Conservation (phyloP, 2,888 invertebrate species). For the Lasioglossum figueresi region DNA sequence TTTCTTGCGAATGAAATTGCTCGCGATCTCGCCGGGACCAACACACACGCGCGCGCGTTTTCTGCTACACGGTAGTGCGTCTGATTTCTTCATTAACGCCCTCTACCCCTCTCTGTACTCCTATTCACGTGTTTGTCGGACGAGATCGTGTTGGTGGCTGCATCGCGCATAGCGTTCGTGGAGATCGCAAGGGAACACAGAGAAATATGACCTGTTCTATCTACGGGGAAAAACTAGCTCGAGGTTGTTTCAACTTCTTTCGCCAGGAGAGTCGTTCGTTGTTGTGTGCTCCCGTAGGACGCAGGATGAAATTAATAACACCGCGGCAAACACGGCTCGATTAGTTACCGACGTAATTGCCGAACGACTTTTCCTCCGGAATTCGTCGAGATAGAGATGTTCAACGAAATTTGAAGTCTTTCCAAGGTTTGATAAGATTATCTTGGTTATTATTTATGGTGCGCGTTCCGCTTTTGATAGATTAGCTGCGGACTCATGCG, state of each 20-base stretch:
- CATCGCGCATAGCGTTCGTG: neutral
- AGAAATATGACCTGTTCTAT: conserved; percentile 1
- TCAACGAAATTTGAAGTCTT: neutral
- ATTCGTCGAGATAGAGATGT: neutral
- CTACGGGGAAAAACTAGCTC: neutral
- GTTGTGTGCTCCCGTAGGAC: neutral
- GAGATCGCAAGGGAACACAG: neutral
- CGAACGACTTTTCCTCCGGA: neutral
- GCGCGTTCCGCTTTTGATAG: neutral
- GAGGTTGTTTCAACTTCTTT: neutral
- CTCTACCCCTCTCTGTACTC: neutral
- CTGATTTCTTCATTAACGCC: conserved; percentile 56
- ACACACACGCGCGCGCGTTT: conserved; percentile 32
- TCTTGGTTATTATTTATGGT: neutral
- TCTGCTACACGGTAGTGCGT: conserved; percentile 7
- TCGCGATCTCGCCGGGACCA: conserved; percentile 41
- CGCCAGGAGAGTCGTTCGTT: neutral
- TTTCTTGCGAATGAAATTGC: conserved; percentile 59
- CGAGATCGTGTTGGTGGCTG: neutral
- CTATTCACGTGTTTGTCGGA: neutral
- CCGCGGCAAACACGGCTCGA: neutral
- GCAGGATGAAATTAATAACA: neutral
- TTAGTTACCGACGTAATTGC: neutral
- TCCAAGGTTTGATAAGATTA: neutral
- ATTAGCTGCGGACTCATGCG: neutral